Evolutionary conservation across 2,113 vertebrate species (phyloP), one percentile per base, ranked within the genome.

Genomic region (Mus musculus): DNA sequence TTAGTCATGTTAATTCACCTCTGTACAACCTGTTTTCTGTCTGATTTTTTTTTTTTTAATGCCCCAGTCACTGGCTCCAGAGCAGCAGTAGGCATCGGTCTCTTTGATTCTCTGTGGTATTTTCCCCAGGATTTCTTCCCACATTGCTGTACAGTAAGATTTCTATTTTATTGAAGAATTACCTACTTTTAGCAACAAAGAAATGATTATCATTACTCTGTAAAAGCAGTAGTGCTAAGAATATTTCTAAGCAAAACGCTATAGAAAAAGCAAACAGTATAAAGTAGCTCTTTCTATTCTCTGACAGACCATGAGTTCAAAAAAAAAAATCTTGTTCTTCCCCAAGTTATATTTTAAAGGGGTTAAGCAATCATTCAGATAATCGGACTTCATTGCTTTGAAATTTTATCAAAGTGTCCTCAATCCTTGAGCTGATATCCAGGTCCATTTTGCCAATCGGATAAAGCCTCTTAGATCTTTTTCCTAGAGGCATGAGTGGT

Each of bases 361-460:
- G 61, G 90, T 98, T 98, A 97, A 97, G 80, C 97, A 98, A 93
- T 97, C 96, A 97, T 98, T 98, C 96, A 67, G 85, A 95, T 98
- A 98, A 98, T 98, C 92, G 97, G 96, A 97, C 98, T 98, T 98
- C 33, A 98, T 95, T 96, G 95, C 97, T 96, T 91, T 96, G 96
- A 98, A 98, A 98, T 98, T 98, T 98, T 98, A 98, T 98, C 98
- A 98, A 97, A 97, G 94, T 95, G 71, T 97, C 96, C 91, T 98
- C 93, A 97, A 90, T 97, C 98, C 93, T 95, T 97, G 96, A 97
- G 95, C 97, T 98, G 92, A 96, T 97, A 97, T 98, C 97, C 96
- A 94, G 98, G 96, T 97, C 92, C 97, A 95, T 98, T 98, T 98
- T 98, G 97, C 96, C 97, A 98, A 98, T 98, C 97, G 98, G 97